A percentile compares a stretch with the other conserved stretches of the same genome.
Evolutionary conservation across 2,888 invertebrate genomes (phyloP).

Genomic region (Alcis repandata): DNA sequence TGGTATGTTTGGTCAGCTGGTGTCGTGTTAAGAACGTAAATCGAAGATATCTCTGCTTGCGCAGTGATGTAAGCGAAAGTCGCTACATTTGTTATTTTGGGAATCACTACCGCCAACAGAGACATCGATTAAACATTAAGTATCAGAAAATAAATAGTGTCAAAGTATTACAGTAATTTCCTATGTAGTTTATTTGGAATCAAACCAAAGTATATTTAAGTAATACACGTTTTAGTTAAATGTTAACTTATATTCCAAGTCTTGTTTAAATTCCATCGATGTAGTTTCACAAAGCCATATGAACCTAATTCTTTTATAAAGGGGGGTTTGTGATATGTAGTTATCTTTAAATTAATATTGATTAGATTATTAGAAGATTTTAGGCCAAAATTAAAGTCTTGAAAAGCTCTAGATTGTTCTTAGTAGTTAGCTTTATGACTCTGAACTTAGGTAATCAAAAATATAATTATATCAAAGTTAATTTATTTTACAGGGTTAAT

Average conservation of each 20-base stretch:
- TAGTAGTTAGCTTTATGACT: not conserved
- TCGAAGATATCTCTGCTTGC: no score
- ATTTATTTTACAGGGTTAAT: not conserved
- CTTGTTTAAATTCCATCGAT: no score
- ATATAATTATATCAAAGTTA: not conserved
- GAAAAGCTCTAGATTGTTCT: conserved; percentile 1
- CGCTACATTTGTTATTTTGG: no score
- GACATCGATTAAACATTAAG: not conserved
- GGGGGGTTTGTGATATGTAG: conserved; percentile 4
- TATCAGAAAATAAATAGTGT: not conserved
- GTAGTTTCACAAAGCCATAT: conserved; percentile 12
- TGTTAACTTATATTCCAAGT: no score
- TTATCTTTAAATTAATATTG: conserved; percentile 7
- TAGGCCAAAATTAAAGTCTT: not conserved
- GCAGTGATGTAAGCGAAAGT: no score
- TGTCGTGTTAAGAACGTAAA: no score
- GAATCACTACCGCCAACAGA: not conserved
- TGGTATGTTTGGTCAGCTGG: not conserved
- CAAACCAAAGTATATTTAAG: conserved; percentile 19
- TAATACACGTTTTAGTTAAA: no score
- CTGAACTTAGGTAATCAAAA: not conserved
- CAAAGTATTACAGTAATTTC: not conserved
- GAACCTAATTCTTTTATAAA: not conserved
- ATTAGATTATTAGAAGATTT: not conserved
- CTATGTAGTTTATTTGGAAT: not conserved